Evolutionary conservation across 1,140 invertebrate species (phyloP).

Genomic region (Cepaea nemoralis): DNA sequence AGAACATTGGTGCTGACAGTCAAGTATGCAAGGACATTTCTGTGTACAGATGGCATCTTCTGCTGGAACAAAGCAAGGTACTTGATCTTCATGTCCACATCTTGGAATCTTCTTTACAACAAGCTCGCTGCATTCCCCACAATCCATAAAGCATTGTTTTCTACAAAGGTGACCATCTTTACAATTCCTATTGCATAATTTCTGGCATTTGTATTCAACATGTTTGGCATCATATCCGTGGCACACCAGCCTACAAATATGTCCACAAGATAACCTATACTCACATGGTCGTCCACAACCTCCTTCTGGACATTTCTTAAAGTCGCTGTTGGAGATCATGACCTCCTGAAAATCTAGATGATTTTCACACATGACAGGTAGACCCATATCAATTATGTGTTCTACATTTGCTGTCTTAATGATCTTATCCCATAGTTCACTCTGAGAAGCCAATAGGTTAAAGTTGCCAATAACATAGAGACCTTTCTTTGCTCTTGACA

Average conservation of each 20-base stretch:
- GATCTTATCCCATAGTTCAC: constrained; percentile 42
- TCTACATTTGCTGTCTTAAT: constrained; percentile 19
- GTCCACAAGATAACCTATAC: constrained; percentile 57
- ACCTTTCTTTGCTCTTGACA: constrained; percentile 83
- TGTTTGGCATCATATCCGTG: constrained; percentile 37
- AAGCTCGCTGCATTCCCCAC: constrained; percentile 79
- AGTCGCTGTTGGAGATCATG: neutral
- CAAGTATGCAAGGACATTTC: constrained; percentile 52
- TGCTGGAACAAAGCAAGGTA: constrained; percentile 68
- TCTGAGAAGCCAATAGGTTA: constrained; percentile 61
- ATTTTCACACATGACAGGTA: constrained; percentile 37
- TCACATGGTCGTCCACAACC: constrained; percentile 68
- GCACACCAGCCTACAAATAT: constrained; percentile 38
- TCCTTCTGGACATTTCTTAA: constrained; percentile 61
- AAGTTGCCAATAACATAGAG: constrained; percentile 81
- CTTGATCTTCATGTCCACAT: constrained; percentile 46
- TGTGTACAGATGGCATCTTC: constrained; percentile 71
- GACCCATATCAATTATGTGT: constrained; percentile 18
- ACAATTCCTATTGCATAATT: neutral
- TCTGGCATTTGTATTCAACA: constrained; percentile 23
- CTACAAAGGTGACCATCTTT: constrained; percentile 80
- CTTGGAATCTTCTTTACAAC: constrained; percentile 85
- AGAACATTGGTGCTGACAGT: constrained; percentile 72
- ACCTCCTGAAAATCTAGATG: constrained; percentile 18
- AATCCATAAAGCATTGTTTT: constrained; percentile 76